Evolutionary conservation across 2,888 invertebrate genomes (phyloP).

Genomic region (Leptopterna dolabrata): DNA sequence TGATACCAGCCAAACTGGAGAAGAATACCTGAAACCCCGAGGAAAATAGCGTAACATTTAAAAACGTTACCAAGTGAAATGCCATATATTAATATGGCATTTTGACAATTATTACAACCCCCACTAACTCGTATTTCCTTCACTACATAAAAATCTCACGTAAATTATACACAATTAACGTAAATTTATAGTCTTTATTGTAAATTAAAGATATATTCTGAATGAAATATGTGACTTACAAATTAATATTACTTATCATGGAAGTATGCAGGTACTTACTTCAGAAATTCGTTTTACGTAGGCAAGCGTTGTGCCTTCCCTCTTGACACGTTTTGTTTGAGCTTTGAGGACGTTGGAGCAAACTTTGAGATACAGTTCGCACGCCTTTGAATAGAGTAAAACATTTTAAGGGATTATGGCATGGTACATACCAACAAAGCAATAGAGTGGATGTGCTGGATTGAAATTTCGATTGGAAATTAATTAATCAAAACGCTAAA

Average conservation of each 20-base stretch:
- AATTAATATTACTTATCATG: too few relatives aligned
- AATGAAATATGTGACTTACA: too few relatives aligned
- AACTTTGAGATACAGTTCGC: constrained; percentile 83
- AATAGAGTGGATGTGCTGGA: constrained; percentile 4
- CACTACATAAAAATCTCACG: too few relatives aligned
- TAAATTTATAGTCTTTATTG: too few relatives aligned
- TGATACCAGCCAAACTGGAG: constrained; percentile 81
- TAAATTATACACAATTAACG: too few relatives aligned
- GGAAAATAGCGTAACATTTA: too few relatives aligned
- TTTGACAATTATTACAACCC: too few relatives aligned
- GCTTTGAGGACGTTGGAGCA: constrained; percentile 85
- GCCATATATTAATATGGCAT: too few relatives aligned
- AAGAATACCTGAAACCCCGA: constrained; percentile 78
- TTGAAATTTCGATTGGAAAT: too few relatives aligned
- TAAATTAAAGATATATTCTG: too few relatives aligned
- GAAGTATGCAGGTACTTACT: neutral
- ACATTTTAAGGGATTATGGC: neutral
- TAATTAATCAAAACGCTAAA: too few relatives aligned
- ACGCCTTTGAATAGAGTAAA: constrained; percentile 76
- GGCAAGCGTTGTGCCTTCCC: constrained; percentile 82
- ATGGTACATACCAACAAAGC: neutral
- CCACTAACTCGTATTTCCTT: too few relatives aligned
- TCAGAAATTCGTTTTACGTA: constrained; percentile 85
- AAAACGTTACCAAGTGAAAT: neutral
- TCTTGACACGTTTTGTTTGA: constrained; percentile 82